A percentile compares a stretch with the other conserved stretches of the same genome.
Evolutionary conservation across 2,888 invertebrate genomes (phyloP).

Genomic region (Agriopis marginaria): DNA sequence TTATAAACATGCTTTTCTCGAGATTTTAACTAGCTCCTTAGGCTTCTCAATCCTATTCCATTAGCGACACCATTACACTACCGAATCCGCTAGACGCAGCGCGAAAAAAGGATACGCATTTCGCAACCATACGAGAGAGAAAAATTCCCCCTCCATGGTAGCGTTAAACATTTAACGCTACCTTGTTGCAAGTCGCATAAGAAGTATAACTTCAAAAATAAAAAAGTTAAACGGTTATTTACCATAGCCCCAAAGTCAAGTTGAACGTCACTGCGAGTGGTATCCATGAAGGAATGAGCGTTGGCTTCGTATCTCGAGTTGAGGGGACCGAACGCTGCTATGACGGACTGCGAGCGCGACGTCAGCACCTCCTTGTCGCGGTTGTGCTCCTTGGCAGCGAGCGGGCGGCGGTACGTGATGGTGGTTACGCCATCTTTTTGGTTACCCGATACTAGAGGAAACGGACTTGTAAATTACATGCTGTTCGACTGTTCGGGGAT

Average conservation of each 20-base stretch:
- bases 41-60: no score
- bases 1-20: no score
- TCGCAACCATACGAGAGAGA: no score
- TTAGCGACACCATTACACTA: no score
- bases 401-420: slow-evolving; percentile 91
- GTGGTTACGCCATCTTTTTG: slow-evolving; percentile 93
- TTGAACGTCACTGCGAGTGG: slow-evolving; percentile 90
- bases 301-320: slow-evolving; percentile 93
- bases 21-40: no score
- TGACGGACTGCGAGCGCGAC: slow-evolving; percentile 90
- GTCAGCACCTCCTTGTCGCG: slow-evolving; percentile 90
- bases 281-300: slow-evolving; percentile 91
- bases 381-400: slow-evolving; percentile 91
- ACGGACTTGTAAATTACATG: background rate
- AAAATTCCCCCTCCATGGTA: no score
- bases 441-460: slow-evolving; percentile 88
- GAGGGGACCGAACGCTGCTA: slow-evolving; percentile 95
- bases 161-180: no score
- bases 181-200: no score
- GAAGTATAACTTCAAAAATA: no score
- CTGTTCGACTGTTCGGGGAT: no score
- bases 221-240: slow-evolving; percentile 42
- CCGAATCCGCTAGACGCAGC: no score
- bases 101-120: no score
- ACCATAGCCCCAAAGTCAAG: slow-evolving; percentile 91